Conservation (phyloP, 2,888 invertebrate species). For the Terebella lapidaria region DNA sequence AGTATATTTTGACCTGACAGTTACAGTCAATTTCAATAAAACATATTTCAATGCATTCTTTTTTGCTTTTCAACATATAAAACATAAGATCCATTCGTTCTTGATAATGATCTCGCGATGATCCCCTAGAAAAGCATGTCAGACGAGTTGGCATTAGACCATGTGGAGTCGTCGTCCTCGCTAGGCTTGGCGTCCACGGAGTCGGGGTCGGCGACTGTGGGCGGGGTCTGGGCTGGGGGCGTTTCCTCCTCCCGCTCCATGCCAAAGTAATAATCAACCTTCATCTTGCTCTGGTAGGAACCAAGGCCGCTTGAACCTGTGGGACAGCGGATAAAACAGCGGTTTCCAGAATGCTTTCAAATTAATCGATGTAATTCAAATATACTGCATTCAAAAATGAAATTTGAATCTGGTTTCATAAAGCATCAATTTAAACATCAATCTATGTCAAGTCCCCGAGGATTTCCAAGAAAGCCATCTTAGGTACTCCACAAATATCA, state of each 20-base stretch:
- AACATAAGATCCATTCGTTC: too few species aligned
- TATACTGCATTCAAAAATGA: too few species aligned
- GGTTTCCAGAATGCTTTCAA: not conserved
- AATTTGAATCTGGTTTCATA: too few species aligned
- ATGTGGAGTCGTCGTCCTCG: not conserved
- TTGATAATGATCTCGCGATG: too few species aligned
- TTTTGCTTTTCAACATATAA: too few species aligned
- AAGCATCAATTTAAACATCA: too few species aligned
- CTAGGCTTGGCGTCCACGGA: too few species aligned
- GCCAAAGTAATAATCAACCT: constrained; percentile 1
- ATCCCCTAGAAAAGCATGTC: constrained; percentile 2
- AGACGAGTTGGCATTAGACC: not conserved
- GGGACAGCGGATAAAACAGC: not conserved
- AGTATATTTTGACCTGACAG: too few species aligned
- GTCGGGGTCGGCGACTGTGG: not conserved
- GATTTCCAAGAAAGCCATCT: not conserved
- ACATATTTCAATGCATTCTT: too few species aligned
- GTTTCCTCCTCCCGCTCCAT: not conserved
- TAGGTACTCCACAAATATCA: not conserved
- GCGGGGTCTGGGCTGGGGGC: too few species aligned
- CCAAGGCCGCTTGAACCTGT: not conserved
- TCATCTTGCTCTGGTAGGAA: not conserved
- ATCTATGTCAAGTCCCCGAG: not conserved
- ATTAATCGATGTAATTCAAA: too few species aligned
- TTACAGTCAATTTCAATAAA: too few species aligned